Percentiles rank a stretch among this genome's conserved stretches.
phyloP scores from a whole-genome alignment of 2,113 vertebrate genomes.

The Aramus guarauna region DNA sequence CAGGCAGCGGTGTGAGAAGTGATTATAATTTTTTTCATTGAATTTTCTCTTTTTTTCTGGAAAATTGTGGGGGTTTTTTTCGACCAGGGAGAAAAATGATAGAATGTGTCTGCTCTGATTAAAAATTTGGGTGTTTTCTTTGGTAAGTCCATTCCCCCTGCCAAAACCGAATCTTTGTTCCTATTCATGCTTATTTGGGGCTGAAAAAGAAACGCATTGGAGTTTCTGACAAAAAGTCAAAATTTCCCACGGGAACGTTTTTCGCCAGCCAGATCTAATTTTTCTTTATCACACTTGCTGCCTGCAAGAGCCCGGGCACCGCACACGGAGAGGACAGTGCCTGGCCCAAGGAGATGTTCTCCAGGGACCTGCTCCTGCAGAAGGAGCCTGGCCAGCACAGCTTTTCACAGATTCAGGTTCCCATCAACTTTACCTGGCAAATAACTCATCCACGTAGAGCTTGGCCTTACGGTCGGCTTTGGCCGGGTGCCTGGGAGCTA shows the following conservation, averaged over 20 bases:
- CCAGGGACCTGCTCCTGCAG: background rate
- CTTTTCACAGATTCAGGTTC: background rate
- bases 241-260: slow-evolving; percentile 43
- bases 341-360: background rate
- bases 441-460: background rate
- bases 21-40: background rate
- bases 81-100: background rate
- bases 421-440: slow-evolving; percentile 25
- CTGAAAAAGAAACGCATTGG: background rate
- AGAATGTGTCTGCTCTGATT: background rate
- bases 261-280: background rate
- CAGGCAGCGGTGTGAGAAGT: background rate
- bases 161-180: slow-evolving; percentile 51
- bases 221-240: slow-evolving; percentile 54
- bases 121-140: slow-evolving; percentile 35
- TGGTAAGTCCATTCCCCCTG: background rate
- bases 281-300: background rate
- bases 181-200: slow-evolving; percentile 33
- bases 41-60: background rate
- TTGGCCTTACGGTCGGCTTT: background rate
- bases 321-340: background rate
- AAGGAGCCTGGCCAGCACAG: background rate
- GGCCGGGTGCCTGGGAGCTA: background rate
- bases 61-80: background rate
- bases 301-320: background rate